Base-by-base conservation (phyloP, 2,888 invertebrate species). In the Eilema depressum region DNA sequence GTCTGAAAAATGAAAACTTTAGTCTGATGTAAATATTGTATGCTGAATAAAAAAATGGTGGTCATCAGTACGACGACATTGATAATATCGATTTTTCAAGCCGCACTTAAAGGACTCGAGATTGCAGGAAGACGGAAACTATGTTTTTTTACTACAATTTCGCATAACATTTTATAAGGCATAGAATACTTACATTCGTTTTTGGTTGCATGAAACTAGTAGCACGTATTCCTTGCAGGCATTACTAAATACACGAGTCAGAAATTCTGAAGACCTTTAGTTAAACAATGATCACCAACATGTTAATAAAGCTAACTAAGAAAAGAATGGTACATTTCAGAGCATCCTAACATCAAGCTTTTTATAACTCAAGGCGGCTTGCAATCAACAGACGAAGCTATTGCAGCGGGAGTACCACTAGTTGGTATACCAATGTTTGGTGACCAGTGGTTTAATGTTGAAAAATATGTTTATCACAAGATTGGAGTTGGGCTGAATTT, bases 351-450 rank as follows among this genome's bases (percentile, higher is more conserved):
- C 64, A 73, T 96, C 0, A 95, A 95, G 74, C 72, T 94, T 0
- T 96, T 96, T 61, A 88, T 96, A 60, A 94, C 93, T 0, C 96
- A 95, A 90, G 93, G 92, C 66, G 95, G 95, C 2, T 74, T 95
- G 2, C 95, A 95, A 75, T 95, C 95, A 0, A 89, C 93, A 2
- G 94, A 95, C 64, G 95, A 95, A 82, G 89, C 95, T 0, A 91
- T 95, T 20, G 81, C 84, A 12, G 91, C 92, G 17, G 90, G 90
- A 53, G 91, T 94, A 0, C 95, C 95, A 0, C 76, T 95, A 1
- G 75, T 95, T 0, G 93, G 90, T 10, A 79, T 95, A 17, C 94
- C 95, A 0, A 89, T 95, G 82, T 74, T 93, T 20, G 91, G 85
- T 1, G 96, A 96, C 73, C 95, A 95, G 73, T 89, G 89, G 85